A percentile compares a stretch with the other conserved stretches of the same genome.
Conservation (phyloP, 2,113 vertebrate species). For the Isichthys henryi region DNA sequence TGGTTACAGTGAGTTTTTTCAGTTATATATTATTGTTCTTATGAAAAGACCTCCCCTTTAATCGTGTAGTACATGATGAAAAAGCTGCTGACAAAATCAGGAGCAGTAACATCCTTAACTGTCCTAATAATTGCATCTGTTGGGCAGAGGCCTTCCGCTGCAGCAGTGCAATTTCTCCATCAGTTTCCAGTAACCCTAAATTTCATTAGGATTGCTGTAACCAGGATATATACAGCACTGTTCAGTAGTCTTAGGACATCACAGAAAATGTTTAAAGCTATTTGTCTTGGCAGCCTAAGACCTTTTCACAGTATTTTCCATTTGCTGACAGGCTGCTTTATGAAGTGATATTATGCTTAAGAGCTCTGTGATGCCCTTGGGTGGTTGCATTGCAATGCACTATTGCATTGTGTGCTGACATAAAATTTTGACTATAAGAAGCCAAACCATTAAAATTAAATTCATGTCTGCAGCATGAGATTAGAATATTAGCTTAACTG, state of each 20-base stretch:
- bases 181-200: not conserved
- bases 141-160: not conserved
- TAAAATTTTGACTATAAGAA: not conserved
- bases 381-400: not conserved
- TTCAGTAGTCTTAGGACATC: not conserved
- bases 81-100: not conserved
- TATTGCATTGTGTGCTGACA: not conserved
- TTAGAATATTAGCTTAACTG: not conserved
- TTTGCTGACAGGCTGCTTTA: not conserved
- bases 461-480: not conserved
- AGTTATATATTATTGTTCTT: not conserved
- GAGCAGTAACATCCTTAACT: not conserved
- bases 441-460: not conserved
- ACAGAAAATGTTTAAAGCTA: not conserved
- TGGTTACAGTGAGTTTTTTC: not conserved
- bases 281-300: not conserved
- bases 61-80: not conserved
- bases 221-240: not conserved
- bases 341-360: not conserved
- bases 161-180: not conserved
- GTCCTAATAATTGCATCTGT: not conserved
- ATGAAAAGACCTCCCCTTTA: not conserved
- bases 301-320: not conserved
- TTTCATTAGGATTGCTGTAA: not conserved
- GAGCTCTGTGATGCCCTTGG: not conserved